Base-by-base conservation (phyloP, 2,113 vertebrate genomes). In the Gulo gulo region DNA sequence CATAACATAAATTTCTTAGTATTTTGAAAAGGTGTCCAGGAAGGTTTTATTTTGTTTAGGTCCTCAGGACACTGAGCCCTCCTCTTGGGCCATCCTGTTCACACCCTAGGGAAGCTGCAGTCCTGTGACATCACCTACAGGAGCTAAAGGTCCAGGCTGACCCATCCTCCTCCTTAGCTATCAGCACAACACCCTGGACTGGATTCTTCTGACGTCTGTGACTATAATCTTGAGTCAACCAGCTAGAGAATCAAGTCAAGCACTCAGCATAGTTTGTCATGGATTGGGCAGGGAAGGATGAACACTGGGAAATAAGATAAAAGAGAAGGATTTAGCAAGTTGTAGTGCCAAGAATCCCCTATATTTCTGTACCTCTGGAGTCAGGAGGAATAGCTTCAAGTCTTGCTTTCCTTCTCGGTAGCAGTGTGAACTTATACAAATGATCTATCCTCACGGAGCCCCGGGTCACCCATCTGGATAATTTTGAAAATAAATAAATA, bases 161-260 rank as follows among this genome's bases (percentile, higher is more conserved):
- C 2, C 12, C 10, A 1, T 5, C 6, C 39, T 2, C 16, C 1
- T 2, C 61, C 24, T 71, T 8, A 29, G 8, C 3, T 34, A 31
- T 26, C 13, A 29, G 34, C 45, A 65, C 21, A 2, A 5, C 39
- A 12, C 7, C 21, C 4, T n/a, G 39, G 2, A 8, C 11, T 59
- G 36, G 26, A 83, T 52, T 57, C 20, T 93, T 67, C 26, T 65
- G 90, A 55, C 4, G n/a, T 29, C 6, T 2, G 26, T 36, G 67
- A 67, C 73, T 92, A 4, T 45, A 21, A 23, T 73, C 65, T 50
- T 47, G 52, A 2, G 1, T 12, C 39, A 69, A 0, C 50, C 9
- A 7, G 20, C 6, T 42, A 21, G 8, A 57, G 12, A 50, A 78
- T 57, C 15, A 15, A 39, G 39, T n/a, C 16, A 31, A 29, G 7